Evolutionary conservation across 2,888 invertebrate species (phyloP), one percentile per base, ranked within the genome.

Genomic region (Azorinus chamasolen): DNA sequence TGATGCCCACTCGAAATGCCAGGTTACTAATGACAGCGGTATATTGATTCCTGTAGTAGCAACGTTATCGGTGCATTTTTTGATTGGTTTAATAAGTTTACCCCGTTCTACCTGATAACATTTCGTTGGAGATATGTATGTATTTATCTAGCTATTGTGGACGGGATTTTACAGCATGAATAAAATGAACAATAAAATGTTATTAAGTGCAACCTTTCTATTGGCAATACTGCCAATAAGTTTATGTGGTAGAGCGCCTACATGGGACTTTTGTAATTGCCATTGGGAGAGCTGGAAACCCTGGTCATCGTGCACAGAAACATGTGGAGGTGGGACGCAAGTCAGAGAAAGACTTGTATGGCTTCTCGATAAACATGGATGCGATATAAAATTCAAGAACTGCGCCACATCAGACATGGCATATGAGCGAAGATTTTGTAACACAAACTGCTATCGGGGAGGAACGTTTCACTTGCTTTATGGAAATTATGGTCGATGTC

Each of bases 231-330:
- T 32, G 32, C 32, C 4, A 32, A 32, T 32, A 10, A 10, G 4
- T 32, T 32, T 32, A 10, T 32, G 32, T 32, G 32, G 32, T 6
- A 32, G 32, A 20, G 55, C 55, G 3, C 55, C 55, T 20, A 55
- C 55, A 2, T 55, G 55, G 55, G 41, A 41, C 39, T 39, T 20
- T 12, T 55, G 55, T 41, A 2, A 55, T 20, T 55, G 55, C 37
- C 8, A 20, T 6, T 55, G 55, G 55, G 55, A 37, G 8, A 18
- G 18, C 3, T 55, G 55, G 55, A 20, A n/a, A 55, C 18, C 55
- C 2, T 55, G 55, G 55, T 55, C 55, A 37, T n/a, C 55, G 1
- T 55, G 55, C 18, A n/a, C 55, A 22, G 18, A 20, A 20, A 55
- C 39, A 2, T 55, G 55, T 55, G 55, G 55, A 1, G 55, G 55